These are phyloP conservation scores for Jordanella pulchra DNA, from an alignment of 2,797 vertebrate genomes.

Conservation along the genomic window DNA sequence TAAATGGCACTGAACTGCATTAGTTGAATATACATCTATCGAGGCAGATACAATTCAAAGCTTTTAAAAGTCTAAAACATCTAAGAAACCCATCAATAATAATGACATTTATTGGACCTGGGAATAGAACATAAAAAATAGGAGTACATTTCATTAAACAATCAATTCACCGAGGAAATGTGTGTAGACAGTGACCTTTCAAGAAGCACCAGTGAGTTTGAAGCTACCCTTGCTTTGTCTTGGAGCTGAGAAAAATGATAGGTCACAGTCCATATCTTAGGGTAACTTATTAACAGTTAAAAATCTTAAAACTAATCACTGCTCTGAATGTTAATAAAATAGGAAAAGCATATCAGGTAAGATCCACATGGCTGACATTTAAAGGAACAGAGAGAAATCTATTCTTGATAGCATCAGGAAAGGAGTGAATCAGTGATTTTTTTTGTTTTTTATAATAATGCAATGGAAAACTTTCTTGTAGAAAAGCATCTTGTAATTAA, in stretches of 20 bases:
- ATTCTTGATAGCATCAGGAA: conserved; percentile 43
- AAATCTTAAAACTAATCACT: conserved; percentile 66
- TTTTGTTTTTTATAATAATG: too few relatives aligned
- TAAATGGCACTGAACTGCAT: conserved; percentile 20
- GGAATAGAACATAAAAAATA: conserved; percentile 48
- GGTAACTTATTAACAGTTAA: conserved; percentile 61
- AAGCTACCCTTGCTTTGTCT: conserved; percentile 44
- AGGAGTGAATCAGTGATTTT: conserved; percentile 27
- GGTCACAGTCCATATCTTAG: conserved; percentile 48
- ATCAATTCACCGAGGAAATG: conserved; percentile 53
- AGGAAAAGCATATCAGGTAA: conserved; percentile 50
- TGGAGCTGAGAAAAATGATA: conserved; percentile 43
- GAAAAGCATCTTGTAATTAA: conserved; percentile 10
- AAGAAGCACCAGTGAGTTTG: conserved; percentile 41
- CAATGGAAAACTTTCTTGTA: too few relatives aligned
- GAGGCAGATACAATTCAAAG: conserved; percentile 38
- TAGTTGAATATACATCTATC: conserved; percentile 21
- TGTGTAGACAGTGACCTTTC: conserved; percentile 60
- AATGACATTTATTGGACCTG: conserved; percentile 37
- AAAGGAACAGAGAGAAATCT: conserved; percentile 56
- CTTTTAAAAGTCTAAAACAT: conserved; percentile 15
- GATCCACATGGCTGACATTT: conserved; percentile 27
- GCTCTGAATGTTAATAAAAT: conserved; percentile 67
- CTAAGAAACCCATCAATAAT: conserved; percentile 43
- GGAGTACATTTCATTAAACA: conserved; percentile 55